Percentiles rank a stretch among this genome's conserved stretches.
Conservation (phyloP, 2,797 vertebrate species). For the Vireo griseus region DNA sequence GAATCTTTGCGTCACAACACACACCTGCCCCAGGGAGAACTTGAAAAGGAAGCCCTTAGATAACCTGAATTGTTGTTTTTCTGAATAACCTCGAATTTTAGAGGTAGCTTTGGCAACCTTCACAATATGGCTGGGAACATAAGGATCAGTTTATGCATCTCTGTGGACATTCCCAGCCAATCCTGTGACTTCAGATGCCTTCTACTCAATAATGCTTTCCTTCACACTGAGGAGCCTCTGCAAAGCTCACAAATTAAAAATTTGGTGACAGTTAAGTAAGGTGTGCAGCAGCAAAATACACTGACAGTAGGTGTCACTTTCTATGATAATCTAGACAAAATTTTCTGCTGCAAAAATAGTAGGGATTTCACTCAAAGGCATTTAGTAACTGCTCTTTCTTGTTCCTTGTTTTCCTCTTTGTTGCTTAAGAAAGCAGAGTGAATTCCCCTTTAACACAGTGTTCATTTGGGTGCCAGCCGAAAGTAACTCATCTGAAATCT, state of each 20-base stretch:
- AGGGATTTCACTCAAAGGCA: background rate
- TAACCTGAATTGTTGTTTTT: background rate
- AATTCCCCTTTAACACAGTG: background rate
- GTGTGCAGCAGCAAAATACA: background rate
- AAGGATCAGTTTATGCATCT: background rate
- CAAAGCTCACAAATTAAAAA: background rate
- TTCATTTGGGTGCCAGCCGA: background rate
- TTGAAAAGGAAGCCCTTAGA: background rate
- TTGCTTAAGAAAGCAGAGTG: background rate
- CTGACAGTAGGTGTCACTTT: background rate
- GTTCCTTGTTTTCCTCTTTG: background rate
- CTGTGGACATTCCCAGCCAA: background rate
- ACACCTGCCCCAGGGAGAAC: rapidly evolving
- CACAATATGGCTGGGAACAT: background rate
- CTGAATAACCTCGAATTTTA: background rate
- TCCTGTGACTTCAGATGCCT: background rate
- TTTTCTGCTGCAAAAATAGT: background rate
- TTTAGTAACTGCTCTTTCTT: background rate
- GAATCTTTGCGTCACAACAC: background rate
- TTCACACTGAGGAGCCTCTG: background rate
- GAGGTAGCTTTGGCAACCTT: background rate
- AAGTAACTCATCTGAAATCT: background rate
- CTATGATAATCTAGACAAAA: background rate
- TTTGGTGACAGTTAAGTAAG: background rate
- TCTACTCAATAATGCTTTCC: background rate